Evolutionary conservation across 2,888 invertebrate genomes (phyloP).

Genomic region (Caenorhabditis panamensis): DNA sequence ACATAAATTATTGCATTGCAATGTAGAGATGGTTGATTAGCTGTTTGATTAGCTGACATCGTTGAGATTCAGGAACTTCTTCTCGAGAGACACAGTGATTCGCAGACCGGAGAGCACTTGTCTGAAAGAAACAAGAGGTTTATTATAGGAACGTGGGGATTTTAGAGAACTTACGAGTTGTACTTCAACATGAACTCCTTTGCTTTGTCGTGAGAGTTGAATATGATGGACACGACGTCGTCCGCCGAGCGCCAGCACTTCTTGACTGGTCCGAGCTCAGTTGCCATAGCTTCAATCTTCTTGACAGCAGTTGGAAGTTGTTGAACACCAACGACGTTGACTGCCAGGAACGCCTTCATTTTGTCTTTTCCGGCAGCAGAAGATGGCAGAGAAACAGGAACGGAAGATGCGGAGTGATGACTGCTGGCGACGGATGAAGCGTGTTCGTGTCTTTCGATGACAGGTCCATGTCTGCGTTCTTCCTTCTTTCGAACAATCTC

Average conservation of each 20-base stretch:
- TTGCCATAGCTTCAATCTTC: conserved; percentile 66
- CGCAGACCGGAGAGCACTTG: conserved; percentile 70
- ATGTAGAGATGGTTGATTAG: no score
- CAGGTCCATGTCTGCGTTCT: conserved; percentile 55
- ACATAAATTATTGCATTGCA: not conserved
- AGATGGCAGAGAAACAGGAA: not conserved
- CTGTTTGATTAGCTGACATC: conserved; percentile 60
- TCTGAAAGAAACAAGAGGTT: conserved; percentile 46
- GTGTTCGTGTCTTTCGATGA: conserved; percentile 17
- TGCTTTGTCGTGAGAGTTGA: conserved; percentile 77
- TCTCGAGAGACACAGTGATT: conserved; percentile 68
- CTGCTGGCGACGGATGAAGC: not conserved
- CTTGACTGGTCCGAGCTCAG: conserved; percentile 69
- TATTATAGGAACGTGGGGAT: not conserved
- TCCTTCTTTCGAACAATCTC: conserved; percentile 73
- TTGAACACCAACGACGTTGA: conserved; percentile 72
- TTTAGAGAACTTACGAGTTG: conserved; percentile 69
- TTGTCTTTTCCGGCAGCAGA: conserved; percentile 36
- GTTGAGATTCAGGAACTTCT: conserved; percentile 70
- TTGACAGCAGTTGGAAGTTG: conserved; percentile 67
- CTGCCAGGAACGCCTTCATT: conserved; percentile 74
- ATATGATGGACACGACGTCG: conserved; percentile 74
- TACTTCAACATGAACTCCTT: conserved; percentile 79
- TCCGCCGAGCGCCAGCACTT: conserved; percentile 76
- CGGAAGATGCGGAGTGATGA: not conserved